Conservation (phyloP, 53 echinoderm and acorn worm genomes). For the Paracentrotus lividus region DNA sequence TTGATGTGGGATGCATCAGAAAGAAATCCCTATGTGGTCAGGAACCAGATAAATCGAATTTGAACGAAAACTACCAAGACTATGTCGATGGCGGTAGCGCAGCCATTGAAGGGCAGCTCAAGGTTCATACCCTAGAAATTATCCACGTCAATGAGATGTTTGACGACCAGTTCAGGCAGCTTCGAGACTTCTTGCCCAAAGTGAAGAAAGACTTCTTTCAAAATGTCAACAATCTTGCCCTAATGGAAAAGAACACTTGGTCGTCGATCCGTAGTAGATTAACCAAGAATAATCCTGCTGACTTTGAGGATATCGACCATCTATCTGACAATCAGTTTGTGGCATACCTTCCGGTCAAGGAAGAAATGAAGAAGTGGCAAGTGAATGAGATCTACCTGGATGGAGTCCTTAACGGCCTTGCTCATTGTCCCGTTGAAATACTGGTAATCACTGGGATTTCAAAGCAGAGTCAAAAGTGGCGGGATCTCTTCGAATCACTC, state of each 20-base stretch:
- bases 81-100: not conserved
- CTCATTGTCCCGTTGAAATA: constrained; percentile 60
- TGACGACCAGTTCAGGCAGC: constrained; percentile 60
- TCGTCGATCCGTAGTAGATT: constrained; percentile 33
- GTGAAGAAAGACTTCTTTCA: constrained; percentile 67
- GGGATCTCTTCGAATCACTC: constrained; percentile 64
- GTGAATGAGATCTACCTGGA: constrained; percentile 73
- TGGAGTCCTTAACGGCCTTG: constrained; percentile 67
- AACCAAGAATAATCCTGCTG: constrained; percentile 40
- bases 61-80: not conserved
- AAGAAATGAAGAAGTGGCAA: constrained; percentile 74
- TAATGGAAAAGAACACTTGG: constrained; percentile 43
- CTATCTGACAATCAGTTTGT: constrained; percentile 64
- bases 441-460: constrained; percentile 74
- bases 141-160: constrained; percentile 66
- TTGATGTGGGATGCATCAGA: not conserved
- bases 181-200: constrained; percentile 64
- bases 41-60: not conserved
- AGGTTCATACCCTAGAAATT: constrained; percentile 30
- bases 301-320: constrained; percentile 63
- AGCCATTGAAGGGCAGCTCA: not conserved
- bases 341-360: constrained; percentile 74
- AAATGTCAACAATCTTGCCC: constrained; percentile 65
- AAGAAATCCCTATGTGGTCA: not conserved
- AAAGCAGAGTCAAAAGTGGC: constrained; percentile 61